Evolutionary conservation across 2,888 invertebrate species (phyloP).

Genomic region (Cephus rjabovi): DNA sequence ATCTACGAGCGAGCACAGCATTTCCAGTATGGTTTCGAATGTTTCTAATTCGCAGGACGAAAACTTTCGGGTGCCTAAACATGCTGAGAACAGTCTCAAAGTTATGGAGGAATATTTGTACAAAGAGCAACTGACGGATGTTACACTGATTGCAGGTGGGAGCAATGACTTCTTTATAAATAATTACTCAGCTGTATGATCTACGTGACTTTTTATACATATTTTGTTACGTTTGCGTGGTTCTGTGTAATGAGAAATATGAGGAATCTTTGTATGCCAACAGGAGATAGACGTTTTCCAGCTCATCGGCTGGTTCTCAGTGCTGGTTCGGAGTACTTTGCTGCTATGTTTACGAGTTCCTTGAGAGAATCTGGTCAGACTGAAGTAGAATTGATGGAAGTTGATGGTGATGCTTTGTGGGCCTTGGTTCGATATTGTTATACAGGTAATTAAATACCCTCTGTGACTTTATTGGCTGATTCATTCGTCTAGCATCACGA

Average conservation of each 20-base stretch:
- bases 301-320: slow-evolving; percentile 91
- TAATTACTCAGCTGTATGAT: neutral
- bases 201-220: neutral
- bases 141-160: slow-evolving; percentile 83
- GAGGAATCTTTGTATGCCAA: slow-evolving; percentile 1
- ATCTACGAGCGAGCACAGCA: slow-evolving; percentile 57
- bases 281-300: slow-evolving; percentile 73
- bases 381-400: slow-evolving; percentile 86
- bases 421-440: slow-evolving; percentile 91
- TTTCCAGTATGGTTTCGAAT: slow-evolving; percentile 53
- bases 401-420: slow-evolving; percentile 88
- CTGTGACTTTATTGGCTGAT: neutral
- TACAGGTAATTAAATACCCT: slow-evolving; percentile 73
- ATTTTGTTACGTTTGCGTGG: neutral
- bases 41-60: slow-evolving; percentile 78
- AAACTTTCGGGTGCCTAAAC: slow-evolving; percentile 80
- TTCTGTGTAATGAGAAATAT: neutral
- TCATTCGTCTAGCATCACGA: neutral
- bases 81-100: slow-evolving; percentile 84
- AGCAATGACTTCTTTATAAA: slow-evolving; percentile 18
- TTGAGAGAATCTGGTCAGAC: slow-evolving; percentile 85
- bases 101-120: slow-evolving; percentile 87
- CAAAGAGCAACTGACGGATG: slow-evolving; percentile 88
- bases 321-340: slow-evolving; percentile 94
- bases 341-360: slow-evolving; percentile 94